Percentiles rank a stretch among this genome's conserved stretches.
Evolutionary conservation across 2,113 vertebrate species (phyloP).

Genomic region (Chlorodrepanis virens): DNA sequence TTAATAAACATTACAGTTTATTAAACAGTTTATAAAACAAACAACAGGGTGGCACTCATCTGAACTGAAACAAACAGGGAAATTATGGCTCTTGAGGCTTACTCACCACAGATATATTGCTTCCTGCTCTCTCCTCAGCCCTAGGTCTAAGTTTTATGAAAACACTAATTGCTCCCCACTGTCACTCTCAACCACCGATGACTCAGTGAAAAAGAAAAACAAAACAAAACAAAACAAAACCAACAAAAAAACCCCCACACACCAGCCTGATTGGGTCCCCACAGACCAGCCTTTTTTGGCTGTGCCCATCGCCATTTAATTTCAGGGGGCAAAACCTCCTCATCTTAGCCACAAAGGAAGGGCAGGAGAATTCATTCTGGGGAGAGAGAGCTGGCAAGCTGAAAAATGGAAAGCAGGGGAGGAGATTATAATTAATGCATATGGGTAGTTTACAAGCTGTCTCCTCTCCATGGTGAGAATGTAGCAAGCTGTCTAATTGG

Average conservation of each 20-base stretch:
- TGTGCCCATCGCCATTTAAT: neutral
- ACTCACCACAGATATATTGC: constrained; percentile 36
- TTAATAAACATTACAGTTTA: constrained; percentile 55
- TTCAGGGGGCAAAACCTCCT: neutral
- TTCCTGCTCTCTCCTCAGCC: constrained; percentile 21
- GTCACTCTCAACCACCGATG: neutral
- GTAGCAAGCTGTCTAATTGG: constrained; percentile 38
- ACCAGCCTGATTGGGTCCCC: neutral
- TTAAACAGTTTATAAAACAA: constrained; percentile 59
- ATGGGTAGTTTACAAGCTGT: constrained; percentile 6
- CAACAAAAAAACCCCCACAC: neutral
- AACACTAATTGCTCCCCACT: constrained; percentile 18
- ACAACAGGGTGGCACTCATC: constrained; percentile 38
- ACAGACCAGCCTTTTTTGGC: neutral
- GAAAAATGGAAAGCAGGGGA: neutral
- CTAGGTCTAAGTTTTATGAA: constrained; percentile 23
- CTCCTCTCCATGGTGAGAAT: constrained; percentile 4
- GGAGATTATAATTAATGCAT: constrained; percentile 33
- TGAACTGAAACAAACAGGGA: constrained; percentile 38
- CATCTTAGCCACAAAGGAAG: neutral
- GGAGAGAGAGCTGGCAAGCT: constrained; percentile 8
- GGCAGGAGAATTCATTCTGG: neutral
- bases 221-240: neutral
- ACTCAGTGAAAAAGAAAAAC: neutral
- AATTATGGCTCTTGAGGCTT: constrained; percentile 48